These are phyloP conservation scores for Tholera decimalis DNA, from an alignment of 2,888 invertebrate species.

Conservation along the genomic window DNA sequence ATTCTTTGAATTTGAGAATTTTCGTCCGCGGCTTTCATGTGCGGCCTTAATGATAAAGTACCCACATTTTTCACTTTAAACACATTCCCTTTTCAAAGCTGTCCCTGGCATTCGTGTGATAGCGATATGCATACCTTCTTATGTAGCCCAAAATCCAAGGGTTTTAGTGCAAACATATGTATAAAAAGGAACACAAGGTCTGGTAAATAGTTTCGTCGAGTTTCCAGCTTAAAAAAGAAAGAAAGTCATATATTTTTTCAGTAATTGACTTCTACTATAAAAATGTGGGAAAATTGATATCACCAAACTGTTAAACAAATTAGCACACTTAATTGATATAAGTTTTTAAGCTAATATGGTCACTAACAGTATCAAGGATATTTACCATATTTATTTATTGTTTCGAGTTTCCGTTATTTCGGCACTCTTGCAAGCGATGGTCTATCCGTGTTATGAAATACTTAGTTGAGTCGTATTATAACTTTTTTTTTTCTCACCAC, in stretches of 20 bases:
- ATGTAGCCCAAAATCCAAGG: slow-evolving; percentile 21
- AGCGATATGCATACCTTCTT: slow-evolving; percentile 33
- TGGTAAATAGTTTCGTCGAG: slow-evolving; percentile 7
- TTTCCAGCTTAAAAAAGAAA: neutral
- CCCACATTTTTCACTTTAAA: slow-evolving; percentile 54
- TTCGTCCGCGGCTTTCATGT: slow-evolving; percentile 49
- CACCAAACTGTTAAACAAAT: too few species aligned
- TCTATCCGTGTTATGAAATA: too few species aligned
- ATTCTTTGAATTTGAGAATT: slow-evolving; percentile 56
- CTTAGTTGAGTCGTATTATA: too few species aligned
- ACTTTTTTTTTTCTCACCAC: too few species aligned
- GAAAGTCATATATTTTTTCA: neutral
- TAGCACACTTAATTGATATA: too few species aligned
- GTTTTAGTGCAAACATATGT: slow-evolving; percentile 34
- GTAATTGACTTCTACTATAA: neutral
- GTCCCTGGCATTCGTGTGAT: slow-evolving; percentile 40
- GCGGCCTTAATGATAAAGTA: slow-evolving; percentile 49
- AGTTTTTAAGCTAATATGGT: too few species aligned
- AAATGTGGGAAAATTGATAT: too few species aligned
- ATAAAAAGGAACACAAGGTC: neutral
- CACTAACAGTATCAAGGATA: too few species aligned
- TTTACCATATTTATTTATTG: too few species aligned
- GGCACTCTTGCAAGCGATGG: too few species aligned
- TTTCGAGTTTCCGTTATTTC: too few species aligned
- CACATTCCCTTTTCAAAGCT: slow-evolving; percentile 55